Base-by-base conservation (phyloP, 2,888 invertebrate genomes). In the Helicoverpa assulta region DNA sequence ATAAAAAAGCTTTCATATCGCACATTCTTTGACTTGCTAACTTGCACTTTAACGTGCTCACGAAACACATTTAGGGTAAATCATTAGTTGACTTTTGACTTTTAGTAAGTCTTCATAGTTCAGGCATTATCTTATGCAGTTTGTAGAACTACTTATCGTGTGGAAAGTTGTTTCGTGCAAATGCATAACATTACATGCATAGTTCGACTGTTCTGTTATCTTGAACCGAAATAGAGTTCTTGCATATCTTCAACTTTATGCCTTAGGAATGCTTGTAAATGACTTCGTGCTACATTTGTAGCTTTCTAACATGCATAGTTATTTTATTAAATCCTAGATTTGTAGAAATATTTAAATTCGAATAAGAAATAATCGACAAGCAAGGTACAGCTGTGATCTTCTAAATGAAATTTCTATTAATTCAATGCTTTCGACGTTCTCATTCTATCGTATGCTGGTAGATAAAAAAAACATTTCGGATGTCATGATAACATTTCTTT, bases 161-260 rank as follows among this genome's bases (percentile, higher is more conserved):
- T 43, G 18, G 21, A 37, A 69, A 61, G 18, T 50, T 37, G 33
- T 43, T n/a, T 37, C 58, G 18, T 18, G 51, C 60, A 14, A 59
- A 26, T 26, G 2, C 26, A 26, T 26, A 26, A 21, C 51, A 56
- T 47, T 58, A 18, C 40, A 16, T 43, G 33, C 18, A 52, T 60
- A 73, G 29, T 69, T 56, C 37, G 8, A 16, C 26, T 33, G 43
- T 19, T 16, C 10, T 43, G 50, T 7, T 55, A 56, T 65, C 56
- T 60, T 21, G 14, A 14, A 12, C 5, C 16, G 40, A 21, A 12
- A 12, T 60, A 4, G 8, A 14, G 37, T 64, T 21, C 21, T 58
- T 54, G 53, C 53, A 50, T 21, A 50, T 1, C 16, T 59, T 33
- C 10, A 52, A 53, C 47, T 19, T 6, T 21, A 16, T 47, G 21